Conservation (phyloP, 30 jellyfish, hydroid and myxozoan genomes). For the Aurelia aurita region DNA sequence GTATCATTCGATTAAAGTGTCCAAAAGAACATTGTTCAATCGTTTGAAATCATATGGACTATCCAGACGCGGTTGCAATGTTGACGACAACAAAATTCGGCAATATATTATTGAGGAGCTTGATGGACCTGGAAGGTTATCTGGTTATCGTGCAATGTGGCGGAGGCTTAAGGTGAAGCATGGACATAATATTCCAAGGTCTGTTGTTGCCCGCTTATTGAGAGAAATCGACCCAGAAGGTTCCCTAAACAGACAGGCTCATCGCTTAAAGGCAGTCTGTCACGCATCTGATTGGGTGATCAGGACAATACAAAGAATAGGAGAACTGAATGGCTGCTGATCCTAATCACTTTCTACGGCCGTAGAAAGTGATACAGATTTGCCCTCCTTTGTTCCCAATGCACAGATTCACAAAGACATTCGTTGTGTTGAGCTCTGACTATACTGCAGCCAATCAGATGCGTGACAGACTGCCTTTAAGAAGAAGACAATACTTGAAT, state of each 20-base stretch:
- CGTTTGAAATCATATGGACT: not conserved
- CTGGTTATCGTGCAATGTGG: slow-evolving; percentile 51
- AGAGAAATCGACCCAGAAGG: slow-evolving; percentile 75
- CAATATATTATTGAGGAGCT: slow-evolving; percentile 34
- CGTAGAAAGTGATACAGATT: too few relatives aligned
- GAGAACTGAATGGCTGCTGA: too few relatives aligned
- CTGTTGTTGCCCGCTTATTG: slow-evolving; percentile 10
- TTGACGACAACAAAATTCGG: slow-evolving; percentile 18
- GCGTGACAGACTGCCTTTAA: too few relatives aligned
- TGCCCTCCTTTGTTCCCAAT: too few relatives aligned
- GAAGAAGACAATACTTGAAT: slow-evolving; percentile 30
- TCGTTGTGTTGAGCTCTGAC: too few relatives aligned
- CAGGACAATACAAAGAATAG: too few relatives aligned
- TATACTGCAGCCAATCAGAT: too few relatives aligned
- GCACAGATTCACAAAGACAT: too few relatives aligned
- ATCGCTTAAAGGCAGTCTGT: too few relatives aligned
- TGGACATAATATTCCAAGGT: slow-evolving; percentile 25
- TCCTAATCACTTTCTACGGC: too few relatives aligned
- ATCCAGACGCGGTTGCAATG: not conserved
- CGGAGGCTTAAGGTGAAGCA: slow-evolving; percentile 5
- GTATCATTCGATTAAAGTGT: not conserved
- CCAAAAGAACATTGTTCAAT: not conserved
- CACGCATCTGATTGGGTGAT: too few relatives aligned
- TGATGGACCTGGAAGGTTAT: too few relatives aligned
- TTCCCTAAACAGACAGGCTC: slow-evolving; percentile 34